phyloP scores from a whole-genome alignment of 2,113 vertebrate species.

The Rhagologus leucostigma region DNA sequence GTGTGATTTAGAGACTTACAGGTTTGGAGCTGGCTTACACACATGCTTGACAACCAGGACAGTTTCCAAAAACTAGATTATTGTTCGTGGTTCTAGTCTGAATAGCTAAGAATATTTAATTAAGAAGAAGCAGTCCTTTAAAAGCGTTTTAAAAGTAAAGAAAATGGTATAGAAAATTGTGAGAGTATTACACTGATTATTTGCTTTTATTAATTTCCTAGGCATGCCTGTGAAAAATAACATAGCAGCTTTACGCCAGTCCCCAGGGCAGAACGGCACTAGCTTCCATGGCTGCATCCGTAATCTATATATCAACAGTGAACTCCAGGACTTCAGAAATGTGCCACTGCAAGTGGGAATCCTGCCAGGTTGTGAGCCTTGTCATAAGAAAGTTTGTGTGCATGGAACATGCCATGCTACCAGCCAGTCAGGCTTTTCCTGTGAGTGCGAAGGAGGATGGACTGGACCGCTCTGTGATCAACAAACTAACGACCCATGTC shows the following conservation, averaged over 20 bases:
- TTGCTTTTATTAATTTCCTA: conserved; percentile 43
- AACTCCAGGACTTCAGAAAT: conserved; percentile 89
- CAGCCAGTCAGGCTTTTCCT: conserved; percentile 87
- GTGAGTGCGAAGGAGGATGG: conserved; percentile 94
- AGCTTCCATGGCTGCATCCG: conserved; percentile 95
- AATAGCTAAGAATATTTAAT: not conserved
- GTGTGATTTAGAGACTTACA: no score
- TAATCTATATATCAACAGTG: conserved; percentile 91
- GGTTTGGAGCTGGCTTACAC: not conserved
- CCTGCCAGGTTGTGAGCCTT: conserved; percentile 92
- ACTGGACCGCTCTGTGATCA: conserved; percentile 87
- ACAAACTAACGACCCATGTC: conserved; percentile 89
- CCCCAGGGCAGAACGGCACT: conserved; percentile 86
- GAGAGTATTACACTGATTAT: not conserved
- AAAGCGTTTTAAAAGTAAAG: not conserved
- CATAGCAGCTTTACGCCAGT: conserved; percentile 84
- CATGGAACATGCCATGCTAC: conserved; percentile 89
- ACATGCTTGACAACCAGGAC: not conserved
- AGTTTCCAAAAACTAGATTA: not conserved
- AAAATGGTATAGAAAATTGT: not conserved
- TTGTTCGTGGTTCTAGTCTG: not conserved
- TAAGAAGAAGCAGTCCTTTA: not conserved
- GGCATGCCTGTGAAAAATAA: conserved; percentile 88
- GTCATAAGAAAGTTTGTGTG: conserved; percentile 85
- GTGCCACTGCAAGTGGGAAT: conserved; percentile 89